Evolutionary conservation across 2,113 vertebrate genomes (phyloP), one percentile per base, ranked within the genome.

Genomic region (Chionomys nivalis): DNA sequence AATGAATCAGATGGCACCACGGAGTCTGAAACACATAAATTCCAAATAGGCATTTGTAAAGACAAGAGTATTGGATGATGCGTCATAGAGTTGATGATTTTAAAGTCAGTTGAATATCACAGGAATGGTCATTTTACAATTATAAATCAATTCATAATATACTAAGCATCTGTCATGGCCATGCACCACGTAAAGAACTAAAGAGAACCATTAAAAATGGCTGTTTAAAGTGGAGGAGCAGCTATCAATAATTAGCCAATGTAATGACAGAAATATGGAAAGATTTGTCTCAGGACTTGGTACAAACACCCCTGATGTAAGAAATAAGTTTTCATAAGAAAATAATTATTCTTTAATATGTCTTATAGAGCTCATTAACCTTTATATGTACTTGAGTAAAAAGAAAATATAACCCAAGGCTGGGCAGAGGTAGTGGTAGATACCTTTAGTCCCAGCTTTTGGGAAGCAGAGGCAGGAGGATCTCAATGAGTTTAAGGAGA

Each of bases 91-190:
- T 28, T n/a, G 44, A 26, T 31, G 82, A 36, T 39, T 78, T 88
- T 91, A 55, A 68, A 11, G 10, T 1, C 83, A 47, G 61, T 70
- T 72, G 82, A 87, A 70, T 94, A 89, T 36, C 11, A 33, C 78
- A 7, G 26, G 7, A 76, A 72, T 44, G 63, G 39, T 39, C 31
- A 89, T 63, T 93, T 6, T 72, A 66, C 10, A 2, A 8, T 21
- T 68, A 5, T n/a, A 89, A 96, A 39, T 90, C 12, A 78, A 90
- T 90, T 97, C 3, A 72, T 94, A 87, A 52, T 52, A 7, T 10
- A 68, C 65, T 91, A 81, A 70, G 16, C 19, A 91, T 49, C 28
- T 93, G 42, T 5, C 81, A 1, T 91, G 94, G 36, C 26, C 17
- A 49, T 7, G 0, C 24, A 58, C 24, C 39, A 7, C 93, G 23